Conservation (phyloP, 1,140 invertebrate genomes). For the Metopolophium dirhodum region DNA sequence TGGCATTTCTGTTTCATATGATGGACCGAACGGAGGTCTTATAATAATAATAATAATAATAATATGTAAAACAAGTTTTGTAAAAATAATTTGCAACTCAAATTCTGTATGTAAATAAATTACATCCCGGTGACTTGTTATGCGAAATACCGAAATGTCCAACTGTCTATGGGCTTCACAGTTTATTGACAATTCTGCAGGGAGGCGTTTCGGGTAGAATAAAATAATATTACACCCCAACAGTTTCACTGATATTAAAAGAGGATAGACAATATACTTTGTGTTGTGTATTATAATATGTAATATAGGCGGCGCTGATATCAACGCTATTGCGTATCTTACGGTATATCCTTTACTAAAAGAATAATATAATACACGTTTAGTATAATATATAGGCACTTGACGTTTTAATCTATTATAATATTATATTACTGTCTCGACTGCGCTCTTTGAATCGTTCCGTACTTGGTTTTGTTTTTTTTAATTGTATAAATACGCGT, state of each 20-base stretch:
- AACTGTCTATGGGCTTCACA: background rate
- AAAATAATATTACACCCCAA: conserved; percentile 25
- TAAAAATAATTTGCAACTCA: conserved; percentile 17
- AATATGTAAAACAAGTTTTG: background rate
- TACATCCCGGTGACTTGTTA: background rate
- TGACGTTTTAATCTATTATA: background rate
- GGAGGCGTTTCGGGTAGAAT: background rate
- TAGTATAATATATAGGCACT: background rate
- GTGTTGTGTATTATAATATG: background rate
- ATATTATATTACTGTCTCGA: background rate
- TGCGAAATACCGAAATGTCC: background rate
- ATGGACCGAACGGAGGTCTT: background rate
- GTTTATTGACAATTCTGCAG: conserved; percentile 5
- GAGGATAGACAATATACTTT: background rate
- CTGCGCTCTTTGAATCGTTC: background rate
- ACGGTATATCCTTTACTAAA: background rate
- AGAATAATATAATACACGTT: background rate
- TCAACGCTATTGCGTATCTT: background rate
- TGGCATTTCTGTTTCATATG: background rate
- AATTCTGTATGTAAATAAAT: conserved; percentile 19
- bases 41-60: background rate
- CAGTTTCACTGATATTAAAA: conserved; percentile 38
- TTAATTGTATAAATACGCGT: background rate
- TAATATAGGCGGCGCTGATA: background rate
- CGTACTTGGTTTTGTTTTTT: background rate